A percentile compares a stretch with the other conserved stretches of the same genome.
Conservation (phyloP, 1,140 invertebrate genomes). For the Cotesia chilonis region DNA sequence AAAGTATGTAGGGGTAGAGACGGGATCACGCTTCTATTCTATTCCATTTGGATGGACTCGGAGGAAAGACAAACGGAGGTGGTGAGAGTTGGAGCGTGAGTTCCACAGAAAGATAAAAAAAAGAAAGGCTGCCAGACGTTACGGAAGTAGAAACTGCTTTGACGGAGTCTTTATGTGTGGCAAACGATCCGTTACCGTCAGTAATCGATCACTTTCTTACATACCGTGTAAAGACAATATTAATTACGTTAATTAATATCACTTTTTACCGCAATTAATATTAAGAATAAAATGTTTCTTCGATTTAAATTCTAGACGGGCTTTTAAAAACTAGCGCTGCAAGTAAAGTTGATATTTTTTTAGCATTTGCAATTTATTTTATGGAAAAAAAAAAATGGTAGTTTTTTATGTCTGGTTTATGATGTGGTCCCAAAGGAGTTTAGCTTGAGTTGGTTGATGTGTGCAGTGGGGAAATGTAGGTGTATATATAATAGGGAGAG, state of each 20-base stretch:
- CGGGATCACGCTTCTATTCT: not conserved
- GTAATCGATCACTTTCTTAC: constrained; percentile 33
- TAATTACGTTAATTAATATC: constrained; percentile 26
- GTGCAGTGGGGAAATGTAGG: not conserved
- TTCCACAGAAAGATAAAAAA: not conserved
- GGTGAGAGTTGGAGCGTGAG: constrained; percentile 2
- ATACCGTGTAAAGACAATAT: constrained; percentile 31
- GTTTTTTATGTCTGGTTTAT: constrained; percentile 25
- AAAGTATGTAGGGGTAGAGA: not conserved
- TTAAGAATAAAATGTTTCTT: not conserved
- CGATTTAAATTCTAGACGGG: too few species aligned
- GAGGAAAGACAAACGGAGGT: constrained; percentile 5
- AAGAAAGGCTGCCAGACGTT: constrained; percentile 9
- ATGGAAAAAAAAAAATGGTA: too few species aligned
- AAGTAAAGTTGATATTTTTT: not conserved
- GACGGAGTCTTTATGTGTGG: constrained; percentile 29
- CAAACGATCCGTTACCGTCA: constrained; percentile 36
- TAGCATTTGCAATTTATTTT: not conserved
- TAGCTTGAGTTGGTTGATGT: constrained; percentile 16
- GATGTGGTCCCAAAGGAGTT: constrained; percentile 8
- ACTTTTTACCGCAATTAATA: not conserved
- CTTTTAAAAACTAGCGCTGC: too few species aligned
- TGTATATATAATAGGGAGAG: constrained; percentile 17
- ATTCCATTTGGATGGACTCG: not conserved
- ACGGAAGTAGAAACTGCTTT: constrained; percentile 35